A percentile compares a stretch with the other conserved stretches of the same genome.
phyloP scores from a whole-genome alignment of 2,888 invertebrate species.

The Periphyllus acericola region DNA sequence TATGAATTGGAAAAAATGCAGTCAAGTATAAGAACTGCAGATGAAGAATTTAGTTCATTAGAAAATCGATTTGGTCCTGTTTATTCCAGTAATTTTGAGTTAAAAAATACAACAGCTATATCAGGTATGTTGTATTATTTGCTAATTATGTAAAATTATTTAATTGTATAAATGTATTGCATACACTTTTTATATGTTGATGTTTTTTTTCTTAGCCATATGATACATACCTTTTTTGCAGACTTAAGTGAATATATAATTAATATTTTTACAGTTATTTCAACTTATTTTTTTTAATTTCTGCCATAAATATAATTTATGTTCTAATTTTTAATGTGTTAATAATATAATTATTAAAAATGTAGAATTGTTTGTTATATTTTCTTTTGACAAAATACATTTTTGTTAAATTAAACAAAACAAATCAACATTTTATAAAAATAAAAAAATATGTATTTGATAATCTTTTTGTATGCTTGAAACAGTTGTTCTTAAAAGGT shows the following conservation, averaged over 20 bases:
- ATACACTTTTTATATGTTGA: not conserved
- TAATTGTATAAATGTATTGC: not conserved
- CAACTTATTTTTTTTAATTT: no score
- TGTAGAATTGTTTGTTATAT: not conserved
- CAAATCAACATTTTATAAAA: no score
- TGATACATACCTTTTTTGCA: not conserved
- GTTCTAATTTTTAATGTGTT: no score
- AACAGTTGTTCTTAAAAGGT: no score
- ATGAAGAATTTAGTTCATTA: slow-evolving; percentile 80
- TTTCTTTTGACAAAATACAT: not conserved
- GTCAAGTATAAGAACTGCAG: slow-evolving; percentile 81
- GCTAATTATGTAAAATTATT: not conserved
- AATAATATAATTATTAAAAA: not conserved
- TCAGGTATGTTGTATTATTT: slow-evolving; percentile 23
- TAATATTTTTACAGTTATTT: not conserved
- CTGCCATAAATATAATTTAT: no score
- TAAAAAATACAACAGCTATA: slow-evolving; percentile 63
- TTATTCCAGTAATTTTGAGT: slow-evolving; percentile 69
- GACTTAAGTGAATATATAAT: not conserved
- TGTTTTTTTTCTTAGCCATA: not conserved
- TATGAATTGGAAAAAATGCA: slow-evolving; percentile 88
- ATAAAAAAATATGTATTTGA: no score
- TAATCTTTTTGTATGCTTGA: no score
- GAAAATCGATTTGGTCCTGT: slow-evolving; percentile 76
- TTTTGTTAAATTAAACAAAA: not conserved